Conservation (phyloP, 2,888 invertebrate species). For the Chalcosyrphus nemorum region DNA sequence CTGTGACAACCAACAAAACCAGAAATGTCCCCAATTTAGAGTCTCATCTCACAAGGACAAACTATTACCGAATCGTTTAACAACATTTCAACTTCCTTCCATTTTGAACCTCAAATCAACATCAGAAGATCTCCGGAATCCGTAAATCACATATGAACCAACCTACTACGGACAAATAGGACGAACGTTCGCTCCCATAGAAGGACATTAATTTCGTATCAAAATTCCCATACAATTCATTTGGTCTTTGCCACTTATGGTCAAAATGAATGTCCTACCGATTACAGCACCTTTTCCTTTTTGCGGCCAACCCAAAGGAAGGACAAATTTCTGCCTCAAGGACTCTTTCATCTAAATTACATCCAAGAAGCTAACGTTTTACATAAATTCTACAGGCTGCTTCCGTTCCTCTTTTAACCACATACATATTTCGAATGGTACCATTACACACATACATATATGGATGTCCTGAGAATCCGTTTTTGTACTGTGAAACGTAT, state of each 20-base stretch:
- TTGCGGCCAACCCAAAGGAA: conserved; percentile 34
- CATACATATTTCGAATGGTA: conserved; percentile 43
- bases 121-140: background rate
- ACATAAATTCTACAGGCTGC: conserved; percentile 53
- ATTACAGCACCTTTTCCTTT: conserved; percentile 56
- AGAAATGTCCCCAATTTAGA: background rate
- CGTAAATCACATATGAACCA: conserved; percentile 14
- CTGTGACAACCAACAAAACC: background rate
- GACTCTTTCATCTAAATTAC: conserved; percentile 54
- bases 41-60: background rate
- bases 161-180: conserved; percentile 34
- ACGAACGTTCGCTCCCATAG: conserved; percentile 17
- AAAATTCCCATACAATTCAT: conserved; percentile 65
- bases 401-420: conserved; percentile 17
- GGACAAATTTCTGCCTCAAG: conserved; percentile 25
- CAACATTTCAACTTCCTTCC: background rate
- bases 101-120: background rate
- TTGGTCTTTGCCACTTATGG: conserved; percentile 64
- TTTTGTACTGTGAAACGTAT: conserved; percentile 52
- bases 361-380: conserved; percentile 37
- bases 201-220: conserved; percentile 59
- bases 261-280: conserved; percentile 58
- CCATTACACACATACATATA: conserved; percentile 16
- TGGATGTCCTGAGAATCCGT: conserved; percentile 49
- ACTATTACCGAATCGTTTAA: background rate